Evolutionary conservation across 2,888 invertebrate genomes (phyloP).

Genomic region (Eupithecia subumbrata): DNA sequence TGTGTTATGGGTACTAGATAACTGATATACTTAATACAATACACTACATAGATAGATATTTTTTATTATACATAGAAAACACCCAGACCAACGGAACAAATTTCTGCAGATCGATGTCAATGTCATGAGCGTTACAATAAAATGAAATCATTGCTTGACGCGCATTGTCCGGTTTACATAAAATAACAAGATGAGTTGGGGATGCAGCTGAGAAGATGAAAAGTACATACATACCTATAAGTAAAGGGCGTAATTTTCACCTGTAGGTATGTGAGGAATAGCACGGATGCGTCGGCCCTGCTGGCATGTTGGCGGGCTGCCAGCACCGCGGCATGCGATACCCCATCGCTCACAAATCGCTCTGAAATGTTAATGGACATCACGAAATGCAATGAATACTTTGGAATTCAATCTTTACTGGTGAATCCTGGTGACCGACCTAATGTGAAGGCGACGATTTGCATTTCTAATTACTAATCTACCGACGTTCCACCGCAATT

Average conservation of each 20-base stretch:
- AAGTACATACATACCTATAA: neutral
- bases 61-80: too few species aligned
- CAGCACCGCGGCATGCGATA: constrained; percentile 56
- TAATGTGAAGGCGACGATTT: neutral
- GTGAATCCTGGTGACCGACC: neutral
- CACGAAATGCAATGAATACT: constrained; percentile 53
- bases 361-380: constrained; percentile 70
- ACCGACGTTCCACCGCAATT: neutral
- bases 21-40: too few species aligned
- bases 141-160: too few species aligned
- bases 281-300: constrained; percentile 26
- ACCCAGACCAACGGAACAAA: too few species aligned
- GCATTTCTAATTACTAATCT: neutral
- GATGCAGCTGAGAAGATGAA: neutral
- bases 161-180: too few species aligned
- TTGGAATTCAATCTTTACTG: neutral
- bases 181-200: too few species aligned
- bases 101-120: too few species aligned
- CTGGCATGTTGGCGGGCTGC: constrained; percentile 37
- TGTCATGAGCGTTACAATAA: too few species aligned
- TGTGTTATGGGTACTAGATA: too few species aligned
- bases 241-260: constrained; percentile 5
- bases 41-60: too few species aligned
- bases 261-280: constrained; percentile 10
- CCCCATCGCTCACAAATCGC: constrained; percentile 59